Evolutionary conservation across 23 tunicate species (phyloP), one percentile per base, ranked within the genome.

Genomic region (Diplosoma virens): DNA sequence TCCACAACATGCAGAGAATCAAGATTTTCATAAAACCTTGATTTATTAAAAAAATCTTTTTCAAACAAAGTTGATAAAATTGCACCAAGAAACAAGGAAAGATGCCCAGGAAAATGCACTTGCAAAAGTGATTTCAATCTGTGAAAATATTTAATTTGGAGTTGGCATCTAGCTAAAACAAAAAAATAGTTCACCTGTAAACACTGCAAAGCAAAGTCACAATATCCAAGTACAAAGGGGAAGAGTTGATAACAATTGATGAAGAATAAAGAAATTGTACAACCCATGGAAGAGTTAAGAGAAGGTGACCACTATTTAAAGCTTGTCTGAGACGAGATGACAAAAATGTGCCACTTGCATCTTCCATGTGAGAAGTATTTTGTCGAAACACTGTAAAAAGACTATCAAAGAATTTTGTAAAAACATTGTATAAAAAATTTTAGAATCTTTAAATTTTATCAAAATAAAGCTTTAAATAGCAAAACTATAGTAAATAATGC

Each of bases 251-350:
- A 33, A 36, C 50, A 18, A 52, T 16, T 7, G 24, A 2, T 17
- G 74, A 37, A 76, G 59, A 76, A 28, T 60, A 36, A 0, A 76
- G 20, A 32, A 76, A 76, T 28, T 76, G 81, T 22, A 76, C 47
- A 69, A 76, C 81, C 81, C 81, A 76, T 32, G 81, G 81, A 24
- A 76, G 54, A 1, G 81, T 76, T 6, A 76, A 25, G 25, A 76
- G 33, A n/a, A 76, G 30, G 25, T 76, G 70, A 22, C 81, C 81
- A 58, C 24, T 36, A 0, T 36, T n/a, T 36, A 58, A 1, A 9
- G 81, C 81, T 1, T 47, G 56, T 23, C 37, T 35, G 27, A 76
- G 52, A 1, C 70, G 35, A 18, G 0, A 25, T 5, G 0, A 4
- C 0, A 76, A 22, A 76, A 76, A 76, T 37, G 35, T 26, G 16